Evolutionary conservation across 2,113 vertebrate species (phyloP).

Genomic region (Mungos mungo): DNA sequence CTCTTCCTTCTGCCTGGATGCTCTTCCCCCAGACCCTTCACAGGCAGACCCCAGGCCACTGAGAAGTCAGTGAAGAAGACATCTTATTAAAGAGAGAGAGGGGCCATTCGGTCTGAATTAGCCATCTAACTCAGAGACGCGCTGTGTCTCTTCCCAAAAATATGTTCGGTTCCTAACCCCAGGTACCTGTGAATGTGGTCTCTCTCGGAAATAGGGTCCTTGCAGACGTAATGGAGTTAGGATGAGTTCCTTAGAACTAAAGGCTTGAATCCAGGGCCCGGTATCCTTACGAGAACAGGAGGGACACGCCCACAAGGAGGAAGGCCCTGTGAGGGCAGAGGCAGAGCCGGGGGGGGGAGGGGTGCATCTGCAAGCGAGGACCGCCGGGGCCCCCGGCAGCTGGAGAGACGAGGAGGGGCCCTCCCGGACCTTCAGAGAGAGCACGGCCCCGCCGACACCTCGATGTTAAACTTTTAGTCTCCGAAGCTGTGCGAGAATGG

Average conservation of each 20-base stretch:
- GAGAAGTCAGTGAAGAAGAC: not conserved
- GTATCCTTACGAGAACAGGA: not conserved
- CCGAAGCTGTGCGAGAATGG: not conserved
- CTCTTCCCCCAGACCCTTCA: not conserved
- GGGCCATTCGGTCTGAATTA: not conserved
- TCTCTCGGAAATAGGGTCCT: not conserved
- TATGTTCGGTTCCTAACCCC: not conserved
- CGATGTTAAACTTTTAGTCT: not conserved
- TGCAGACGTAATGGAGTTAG: not conserved
- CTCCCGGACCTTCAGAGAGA: not conserved
- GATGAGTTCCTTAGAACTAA: not conserved
- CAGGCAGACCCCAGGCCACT: not conserved
- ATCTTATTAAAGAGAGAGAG: not conserved
- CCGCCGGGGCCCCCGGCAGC: accelerated
- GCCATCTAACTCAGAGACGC: not conserved
- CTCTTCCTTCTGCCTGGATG: not conserved
- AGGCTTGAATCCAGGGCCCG: not conserved
- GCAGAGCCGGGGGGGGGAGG: not conserved
- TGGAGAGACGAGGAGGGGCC: not conserved
- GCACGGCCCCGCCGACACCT: accelerated
- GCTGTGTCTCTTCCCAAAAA: not conserved
- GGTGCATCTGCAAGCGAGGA: not conserved
- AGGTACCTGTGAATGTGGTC: too few relatives aligned
- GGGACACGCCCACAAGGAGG: not conserved
- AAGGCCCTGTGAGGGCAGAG: not conserved